Evolutionary conservation across 2,888 invertebrate species (phyloP).

Genomic region (Drosophila flavopinicola): DNA sequence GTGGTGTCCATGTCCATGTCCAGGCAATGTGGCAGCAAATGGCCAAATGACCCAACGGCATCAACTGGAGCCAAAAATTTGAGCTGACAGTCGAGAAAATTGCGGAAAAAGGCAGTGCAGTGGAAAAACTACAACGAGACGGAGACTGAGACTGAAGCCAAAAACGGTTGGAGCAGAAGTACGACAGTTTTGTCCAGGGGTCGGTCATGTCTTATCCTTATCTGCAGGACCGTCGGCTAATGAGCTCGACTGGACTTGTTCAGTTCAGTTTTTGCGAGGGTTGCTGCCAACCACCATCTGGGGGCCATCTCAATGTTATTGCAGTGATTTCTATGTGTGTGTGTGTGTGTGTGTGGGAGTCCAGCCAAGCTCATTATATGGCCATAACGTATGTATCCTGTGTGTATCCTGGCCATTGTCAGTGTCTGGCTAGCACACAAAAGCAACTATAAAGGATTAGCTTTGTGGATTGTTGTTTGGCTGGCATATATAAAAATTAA

Average conservation of each 20-base stretch:
- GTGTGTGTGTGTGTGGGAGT: constrained; percentile 13
- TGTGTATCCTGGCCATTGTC: constrained; percentile 41
- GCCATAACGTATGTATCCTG: constrained; percentile 79
- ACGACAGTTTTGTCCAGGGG: constrained; percentile 38
- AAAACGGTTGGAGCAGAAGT: constrained; percentile 25
- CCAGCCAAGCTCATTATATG: constrained; percentile 80
- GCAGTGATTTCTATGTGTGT: constrained; percentile 66
- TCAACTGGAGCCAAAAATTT: constrained; percentile 71
- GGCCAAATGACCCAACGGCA: constrained; percentile 70
- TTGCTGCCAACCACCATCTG: too few relatives aligned
- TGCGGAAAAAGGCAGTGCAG: constrained; percentile 77
- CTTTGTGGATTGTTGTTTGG: constrained; percentile 51
- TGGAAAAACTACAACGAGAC: constrained; percentile 67
- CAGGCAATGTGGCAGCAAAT: constrained; percentile 23
- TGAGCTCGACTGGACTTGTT: constrained; percentile 59
- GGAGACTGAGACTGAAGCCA: constrained; percentile 18
- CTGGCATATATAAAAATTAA: constrained; percentile 56
- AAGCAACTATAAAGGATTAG: constrained; percentile 69
- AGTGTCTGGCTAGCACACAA: constrained; percentile 36
- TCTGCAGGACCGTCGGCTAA: constrained; percentile 69
- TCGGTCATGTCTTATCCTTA: constrained; percentile 58
- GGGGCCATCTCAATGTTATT: constrained; percentile 71
- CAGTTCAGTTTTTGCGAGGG: constrained; percentile 26
- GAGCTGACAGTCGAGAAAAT: constrained; percentile 78
- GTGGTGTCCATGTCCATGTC: constrained; percentile 26